Evolutionary conservation across 2,888 invertebrate species (phyloP).

Genomic region (Plagiodera versicolora): DNA sequence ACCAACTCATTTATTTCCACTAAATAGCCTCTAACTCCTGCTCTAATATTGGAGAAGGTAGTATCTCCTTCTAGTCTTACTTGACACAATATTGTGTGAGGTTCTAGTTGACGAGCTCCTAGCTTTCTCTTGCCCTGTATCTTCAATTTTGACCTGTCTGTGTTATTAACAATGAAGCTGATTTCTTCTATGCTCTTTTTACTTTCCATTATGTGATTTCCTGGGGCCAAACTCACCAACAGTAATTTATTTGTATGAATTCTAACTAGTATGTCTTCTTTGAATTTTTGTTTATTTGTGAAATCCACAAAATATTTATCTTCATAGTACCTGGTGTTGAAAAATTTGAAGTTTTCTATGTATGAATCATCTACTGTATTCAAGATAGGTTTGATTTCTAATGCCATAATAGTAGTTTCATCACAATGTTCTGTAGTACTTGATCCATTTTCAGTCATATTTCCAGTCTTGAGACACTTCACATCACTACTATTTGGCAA

Average conservation of each 20-base stretch:
- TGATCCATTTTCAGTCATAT: too few relatives aligned
- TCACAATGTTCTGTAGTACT: too few relatives aligned
- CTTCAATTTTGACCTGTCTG: constrained; percentile 30
- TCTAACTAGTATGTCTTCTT: constrained; percentile 25
- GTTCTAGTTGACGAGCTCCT: constrained; percentile 30
- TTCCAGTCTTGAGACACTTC: too few relatives aligned
- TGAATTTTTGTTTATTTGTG: constrained; percentile 18
- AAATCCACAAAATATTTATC: constrained; percentile 32
- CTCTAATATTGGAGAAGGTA: constrained; percentile 32
- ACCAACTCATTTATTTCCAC: constrained; percentile 37
- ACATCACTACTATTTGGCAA: too few relatives aligned
- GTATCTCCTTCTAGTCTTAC: constrained; percentile 36
- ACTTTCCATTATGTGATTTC: constrained; percentile 33
- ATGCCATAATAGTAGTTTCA: too few relatives aligned
- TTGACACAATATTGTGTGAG: constrained; percentile 35
- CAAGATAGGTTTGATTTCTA: constrained; percentile 25
- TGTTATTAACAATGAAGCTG: constrained; percentile 34
- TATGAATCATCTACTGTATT: constrained; percentile 25
- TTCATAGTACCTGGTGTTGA: constrained; percentile 32
- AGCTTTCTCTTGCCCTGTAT: constrained; percentile 34
- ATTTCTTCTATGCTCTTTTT: constrained; percentile 32
- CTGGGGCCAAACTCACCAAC: constrained; percentile 33
- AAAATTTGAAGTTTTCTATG: constrained; percentile 31
- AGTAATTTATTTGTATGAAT: constrained; percentile 37
- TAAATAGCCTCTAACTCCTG: constrained; percentile 32